Conservation (phyloP, 2,888 invertebrate genomes). For the Hylaea fasciaria region DNA sequence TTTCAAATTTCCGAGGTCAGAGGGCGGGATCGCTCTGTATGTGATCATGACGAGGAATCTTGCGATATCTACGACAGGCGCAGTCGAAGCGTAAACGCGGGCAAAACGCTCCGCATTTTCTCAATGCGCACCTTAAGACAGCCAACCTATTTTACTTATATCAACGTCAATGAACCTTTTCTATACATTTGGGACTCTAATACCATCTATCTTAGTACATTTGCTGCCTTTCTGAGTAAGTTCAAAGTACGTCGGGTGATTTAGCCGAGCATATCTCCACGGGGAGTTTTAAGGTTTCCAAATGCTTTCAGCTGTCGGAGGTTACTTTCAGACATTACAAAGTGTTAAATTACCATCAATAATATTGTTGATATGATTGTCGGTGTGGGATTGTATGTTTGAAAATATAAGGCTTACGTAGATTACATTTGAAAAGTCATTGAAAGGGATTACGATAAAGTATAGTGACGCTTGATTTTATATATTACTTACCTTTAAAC, state of each 20-base stretch:
- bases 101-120: too few species aligned
- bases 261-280: conserved; percentile 3
- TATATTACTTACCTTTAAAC: too few species aligned
- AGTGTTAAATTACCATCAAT: conserved; percentile 23
- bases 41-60: too few species aligned
- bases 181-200: conserved; percentile 20
- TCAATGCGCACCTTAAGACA: too few species aligned
- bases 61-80: background rate
- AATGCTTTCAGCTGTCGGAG: conserved; percentile 4
- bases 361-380: background rate
- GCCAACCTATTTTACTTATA: conserved; percentile 1
- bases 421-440: too few species aligned
- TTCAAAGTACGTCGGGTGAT: conserved; percentile 16
- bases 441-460: too few species aligned
- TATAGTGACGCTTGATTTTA: too few species aligned
- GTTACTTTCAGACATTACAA: conserved; percentile 5
- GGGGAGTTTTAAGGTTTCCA: conserved; percentile 8
- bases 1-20: too few species aligned
- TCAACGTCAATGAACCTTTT: conserved; percentile 16
- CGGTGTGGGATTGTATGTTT: too few species aligned
- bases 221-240: conserved; percentile 19
- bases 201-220: conserved; percentile 15
- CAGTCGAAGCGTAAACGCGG: too few species aligned
- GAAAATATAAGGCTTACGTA: too few species aligned
- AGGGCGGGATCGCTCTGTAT: too few species aligned